Percentiles rank a stretch among this genome's conserved stretches.
Conservation (phyloP, 23 tunicate species). For the Phallusia fumigata region DNA sequence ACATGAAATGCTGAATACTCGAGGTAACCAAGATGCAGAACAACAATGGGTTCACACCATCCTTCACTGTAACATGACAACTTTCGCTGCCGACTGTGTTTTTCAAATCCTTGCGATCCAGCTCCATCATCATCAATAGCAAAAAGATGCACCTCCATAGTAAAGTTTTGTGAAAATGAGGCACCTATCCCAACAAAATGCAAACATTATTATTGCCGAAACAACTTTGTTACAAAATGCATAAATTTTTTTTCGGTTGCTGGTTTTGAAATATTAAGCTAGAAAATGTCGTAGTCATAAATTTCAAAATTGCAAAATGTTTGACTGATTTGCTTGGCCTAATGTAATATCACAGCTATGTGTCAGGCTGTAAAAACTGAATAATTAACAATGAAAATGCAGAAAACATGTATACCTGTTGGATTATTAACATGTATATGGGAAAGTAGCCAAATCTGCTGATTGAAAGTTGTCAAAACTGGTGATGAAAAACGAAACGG, state of each 20-base stretch:
- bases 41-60: conserved; percentile 77
- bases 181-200: too few species aligned
- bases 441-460: conserved; percentile 80
- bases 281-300: too few species aligned
- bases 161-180: conserved; percentile 30
- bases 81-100: conserved; percentile 40
- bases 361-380: too few species aligned
- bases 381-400: too few species aligned
- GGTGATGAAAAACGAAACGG: conserved; percentile 68
- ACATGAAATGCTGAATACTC: conserved; percentile 50
- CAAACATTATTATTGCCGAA: too few species aligned
- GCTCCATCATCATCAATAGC: conserved; percentile 68
- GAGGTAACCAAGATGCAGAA: conserved; percentile 82
- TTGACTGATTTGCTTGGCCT: too few species aligned
- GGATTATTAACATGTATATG: conserved; percentile 58
- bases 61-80: conserved; percentile 39
- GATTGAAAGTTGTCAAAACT: conserved; percentile 61
- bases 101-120: conserved; percentile 48
- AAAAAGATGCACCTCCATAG: conserved; percentile 55
- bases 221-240: too few species aligned
- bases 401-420: conserved; percentile 31
- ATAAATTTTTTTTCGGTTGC: too few species aligned
- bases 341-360: too few species aligned
- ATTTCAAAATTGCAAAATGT: too few species aligned
- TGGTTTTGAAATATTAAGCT: too few species aligned